Conservation (phyloP, 64 coral and sea anemone species). For the Stichodactyla mertensii region DNA sequence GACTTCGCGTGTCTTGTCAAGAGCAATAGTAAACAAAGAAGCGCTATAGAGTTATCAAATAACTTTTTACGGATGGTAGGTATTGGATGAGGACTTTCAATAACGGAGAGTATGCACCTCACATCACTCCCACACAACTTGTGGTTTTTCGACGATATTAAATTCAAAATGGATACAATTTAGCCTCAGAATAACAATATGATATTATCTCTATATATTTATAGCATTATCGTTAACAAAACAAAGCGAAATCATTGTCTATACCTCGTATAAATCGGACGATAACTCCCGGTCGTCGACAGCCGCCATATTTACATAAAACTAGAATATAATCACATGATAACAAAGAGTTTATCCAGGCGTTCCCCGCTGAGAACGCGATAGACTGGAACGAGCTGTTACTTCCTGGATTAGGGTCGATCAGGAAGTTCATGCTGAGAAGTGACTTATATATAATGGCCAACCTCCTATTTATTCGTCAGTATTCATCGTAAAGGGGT, state of each 20-base stretch:
- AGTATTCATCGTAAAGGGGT: too few species aligned
- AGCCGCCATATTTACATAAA: constrained; percentile 25
- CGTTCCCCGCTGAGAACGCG: not conserved
- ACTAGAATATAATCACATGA: constrained; percentile 8
- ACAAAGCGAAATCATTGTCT: not conserved
- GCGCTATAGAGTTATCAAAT: not conserved
- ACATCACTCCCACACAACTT: not conserved
- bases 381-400: constrained; percentile 1
- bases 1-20: not conserved
- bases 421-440: not conserved
- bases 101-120: not conserved
- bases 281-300: constrained; percentile 5
- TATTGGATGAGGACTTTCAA: not conserved
- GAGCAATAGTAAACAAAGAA: constrained; percentile 3
- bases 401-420: not conserved
- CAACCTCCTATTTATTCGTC: too few species aligned
- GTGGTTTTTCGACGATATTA: not conserved
- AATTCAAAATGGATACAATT: not conserved
- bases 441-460: too few species aligned
- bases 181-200: not conserved
- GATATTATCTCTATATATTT: not conserved
- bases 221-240: not conserved
- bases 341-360: not conserved
- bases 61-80: too few species aligned
- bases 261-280: constrained; percentile 8